These are phyloP conservation scores for Plodia interpunctella DNA, from an alignment of 1,140 invertebrate genomes.

Conservation along the genomic window DNA sequence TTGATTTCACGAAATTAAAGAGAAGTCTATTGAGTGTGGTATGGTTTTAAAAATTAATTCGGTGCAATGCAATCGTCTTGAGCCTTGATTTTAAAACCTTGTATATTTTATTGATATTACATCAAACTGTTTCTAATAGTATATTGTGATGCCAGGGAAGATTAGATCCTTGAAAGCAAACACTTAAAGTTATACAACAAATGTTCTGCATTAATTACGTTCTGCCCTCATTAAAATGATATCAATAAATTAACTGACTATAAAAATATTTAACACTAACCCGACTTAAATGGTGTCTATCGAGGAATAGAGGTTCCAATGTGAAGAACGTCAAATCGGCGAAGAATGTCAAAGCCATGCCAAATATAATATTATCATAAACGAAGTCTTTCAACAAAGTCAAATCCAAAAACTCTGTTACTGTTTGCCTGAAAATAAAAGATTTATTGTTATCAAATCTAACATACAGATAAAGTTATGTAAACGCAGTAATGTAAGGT, in stretches of 20 bases:
- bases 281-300: slow-evolving; percentile 70
- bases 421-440: slow-evolving; percentile 55
- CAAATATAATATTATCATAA: slow-evolving; percentile 80
- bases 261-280: slow-evolving; percentile 52
- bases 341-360: slow-evolving; percentile 76
- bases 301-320: slow-evolving; percentile 76
- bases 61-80: no score
- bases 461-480: no score
- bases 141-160: background rate
- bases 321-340: slow-evolving; percentile 81
- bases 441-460: no score
- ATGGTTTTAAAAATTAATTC: no score
- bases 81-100: no score
- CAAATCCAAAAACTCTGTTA: slow-evolving; percentile 78
- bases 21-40: no score
- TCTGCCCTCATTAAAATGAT: background rate
- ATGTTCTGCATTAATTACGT: no score
- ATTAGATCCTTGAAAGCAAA: no score
- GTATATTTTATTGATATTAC: slow-evolving; percentile 11
- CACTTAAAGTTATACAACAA: no score
- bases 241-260: no score
- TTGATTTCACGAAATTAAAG: slow-evolving; percentile 15
- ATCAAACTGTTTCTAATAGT: background rate
- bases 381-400: slow-evolving; percentile 78
- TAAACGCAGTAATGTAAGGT: no score